Conservation (phyloP, 2,888 invertebrate species). For the Drosophila lacicola region DNA sequence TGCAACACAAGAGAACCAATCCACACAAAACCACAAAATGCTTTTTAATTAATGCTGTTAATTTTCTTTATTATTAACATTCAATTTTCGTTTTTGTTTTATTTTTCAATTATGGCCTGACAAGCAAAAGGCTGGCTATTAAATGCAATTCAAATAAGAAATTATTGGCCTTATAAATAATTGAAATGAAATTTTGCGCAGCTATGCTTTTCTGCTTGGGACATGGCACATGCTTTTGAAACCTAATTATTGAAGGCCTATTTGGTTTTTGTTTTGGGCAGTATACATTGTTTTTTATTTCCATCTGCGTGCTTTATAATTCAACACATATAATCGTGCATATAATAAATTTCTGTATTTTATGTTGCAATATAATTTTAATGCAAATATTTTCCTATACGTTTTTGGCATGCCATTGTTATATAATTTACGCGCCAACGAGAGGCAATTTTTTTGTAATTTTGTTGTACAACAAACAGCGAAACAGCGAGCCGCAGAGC, state of each 20-base stretch:
- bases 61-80: conserved; percentile 37
- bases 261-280: conserved; percentile 45
- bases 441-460: conserved; percentile 37
- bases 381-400: conserved; percentile 66
- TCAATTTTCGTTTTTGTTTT: conserved; percentile 20
- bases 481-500: conserved; percentile 65
- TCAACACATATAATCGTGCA: conserved; percentile 37
- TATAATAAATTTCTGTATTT: conserved; percentile 47
- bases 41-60: conserved; percentile 70
- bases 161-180: conserved; percentile 63
- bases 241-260: conserved; percentile 45
- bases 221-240: conserved; percentile 30
- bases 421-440: conserved; percentile 59
- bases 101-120: conserved; percentile 41
- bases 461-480: conserved; percentile 55
- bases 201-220: conserved; percentile 15
- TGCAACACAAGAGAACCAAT: conserved; percentile 33
- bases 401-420: conserved; percentile 70
- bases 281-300: conserved; percentile 19
- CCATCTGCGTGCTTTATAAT: conserved; percentile 41
- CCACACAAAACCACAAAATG: conserved; percentile 56
- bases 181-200: conserved; percentile 38
- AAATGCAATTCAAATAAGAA: conserved; percentile 61
- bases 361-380: conserved; percentile 63
- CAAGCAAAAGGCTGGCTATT: conserved; percentile 64